A percentile compares a stretch with the other conserved stretches of the same genome.
These are phyloP conservation scores for Rhinella marina DNA, from an alignment of 2,797 vertebrate genomes.

Conservation along the genomic window DNA sequence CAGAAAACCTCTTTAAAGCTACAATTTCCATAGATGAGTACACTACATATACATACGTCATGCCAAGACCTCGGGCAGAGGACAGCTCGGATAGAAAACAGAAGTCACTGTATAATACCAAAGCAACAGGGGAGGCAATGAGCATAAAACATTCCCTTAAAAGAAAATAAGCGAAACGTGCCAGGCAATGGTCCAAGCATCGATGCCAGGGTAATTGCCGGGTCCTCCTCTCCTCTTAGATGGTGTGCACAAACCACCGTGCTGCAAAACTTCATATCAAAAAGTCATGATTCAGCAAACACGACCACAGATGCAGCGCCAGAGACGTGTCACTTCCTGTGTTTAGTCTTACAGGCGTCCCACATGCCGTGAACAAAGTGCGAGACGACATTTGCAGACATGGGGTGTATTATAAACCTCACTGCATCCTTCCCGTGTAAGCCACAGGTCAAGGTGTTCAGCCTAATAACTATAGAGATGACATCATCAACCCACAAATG, in stretches of 20 bases:
- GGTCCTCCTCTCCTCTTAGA: conserved; percentile 2
- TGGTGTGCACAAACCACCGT: not conserved
- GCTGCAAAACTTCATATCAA: not conserved
- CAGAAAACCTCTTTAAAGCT: not conserved
- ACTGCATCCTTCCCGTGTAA: not conserved
- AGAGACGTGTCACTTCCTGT: not conserved
- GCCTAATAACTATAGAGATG: not conserved
- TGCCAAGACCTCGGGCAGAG: not conserved
- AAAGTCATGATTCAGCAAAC: conserved; percentile 28
- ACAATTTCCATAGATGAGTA: not conserved
- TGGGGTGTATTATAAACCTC: not conserved
- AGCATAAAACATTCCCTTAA: not conserved
- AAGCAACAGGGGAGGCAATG: not conserved
- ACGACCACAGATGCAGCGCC: not conserved
- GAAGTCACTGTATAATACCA: not conserved
- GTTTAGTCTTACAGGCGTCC: not conserved
- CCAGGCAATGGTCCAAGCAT: not conserved
- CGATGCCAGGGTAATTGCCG: too few species aligned
- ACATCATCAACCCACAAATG: not conserved
- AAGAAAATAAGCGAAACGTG: not conserved
- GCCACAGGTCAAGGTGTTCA: not conserved
- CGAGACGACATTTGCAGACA: not conserved
- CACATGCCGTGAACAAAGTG: not conserved
- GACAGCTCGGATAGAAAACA: not conserved
- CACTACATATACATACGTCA: not conserved